A percentile compares a stretch with the other conserved stretches of the same genome.
Evolutionary conservation across 2,113 vertebrate species (phyloP).

Genomic region (Nanger granti): DNA sequence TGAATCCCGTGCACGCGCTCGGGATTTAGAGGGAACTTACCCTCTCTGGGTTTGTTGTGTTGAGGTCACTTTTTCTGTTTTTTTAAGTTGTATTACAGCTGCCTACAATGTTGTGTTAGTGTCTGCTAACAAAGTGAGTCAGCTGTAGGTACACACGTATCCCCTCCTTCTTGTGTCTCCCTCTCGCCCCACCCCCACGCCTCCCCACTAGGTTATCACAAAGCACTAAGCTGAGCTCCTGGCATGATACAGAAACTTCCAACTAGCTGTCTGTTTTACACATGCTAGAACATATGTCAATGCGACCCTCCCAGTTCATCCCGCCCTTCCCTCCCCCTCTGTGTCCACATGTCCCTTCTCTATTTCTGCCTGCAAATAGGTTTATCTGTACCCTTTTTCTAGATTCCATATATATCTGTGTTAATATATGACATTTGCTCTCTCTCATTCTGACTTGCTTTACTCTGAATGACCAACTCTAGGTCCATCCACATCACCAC

Average conservation of each 20-base stretch:
- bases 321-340: neutral
- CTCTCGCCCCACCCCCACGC: neutral
- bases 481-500: accelerated
- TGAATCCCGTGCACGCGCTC: accelerated
- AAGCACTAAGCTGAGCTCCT: neutral
- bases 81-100: neutral
- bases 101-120: neutral
- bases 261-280: neutral
- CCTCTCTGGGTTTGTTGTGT: neutral
- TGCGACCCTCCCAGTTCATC: neutral
- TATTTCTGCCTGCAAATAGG: neutral
- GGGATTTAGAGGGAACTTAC: neutral
- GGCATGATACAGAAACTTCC: neutral
- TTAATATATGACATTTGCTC: neutral
- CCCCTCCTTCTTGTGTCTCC: neutral
- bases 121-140: neutral
- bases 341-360: neutral
- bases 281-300: neutral
- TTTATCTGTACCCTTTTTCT: neutral
- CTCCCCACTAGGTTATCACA: neutral
- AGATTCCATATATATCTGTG: neutral
- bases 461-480: neutral
- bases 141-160: neutral
- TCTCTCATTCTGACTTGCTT: neutral
- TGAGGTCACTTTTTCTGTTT: neutral